Evolutionary conservation across 2,113 vertebrate genomes (phyloP).

Genomic region (Eulemur rufifrons): DNA sequence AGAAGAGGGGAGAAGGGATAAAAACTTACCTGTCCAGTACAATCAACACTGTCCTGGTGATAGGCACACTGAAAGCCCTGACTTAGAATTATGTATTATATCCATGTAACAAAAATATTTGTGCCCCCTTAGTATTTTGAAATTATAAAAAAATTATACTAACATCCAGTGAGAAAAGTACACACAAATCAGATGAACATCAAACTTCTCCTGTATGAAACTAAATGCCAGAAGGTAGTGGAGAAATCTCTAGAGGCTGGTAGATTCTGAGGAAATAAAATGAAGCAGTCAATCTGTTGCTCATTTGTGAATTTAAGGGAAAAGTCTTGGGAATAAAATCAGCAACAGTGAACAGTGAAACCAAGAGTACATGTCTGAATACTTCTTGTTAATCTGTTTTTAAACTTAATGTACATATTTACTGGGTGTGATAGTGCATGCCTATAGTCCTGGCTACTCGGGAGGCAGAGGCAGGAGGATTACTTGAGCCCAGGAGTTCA

Average conservation of each 20-base stretch:
- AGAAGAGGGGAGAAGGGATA: no score
- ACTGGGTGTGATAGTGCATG: background rate
- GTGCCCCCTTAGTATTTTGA: no score
- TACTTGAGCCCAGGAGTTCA: background rate
- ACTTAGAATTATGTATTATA: no score
- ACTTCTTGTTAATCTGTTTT: background rate
- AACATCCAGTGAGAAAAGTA: background rate
- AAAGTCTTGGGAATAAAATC: slow-evolving; percentile 40
- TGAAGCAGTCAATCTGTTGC: background rate
- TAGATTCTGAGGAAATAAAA: slow-evolving; percentile 19
- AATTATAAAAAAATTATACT: background rate
- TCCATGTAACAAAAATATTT: no score
- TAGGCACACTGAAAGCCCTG: no score
- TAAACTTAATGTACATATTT: background rate
- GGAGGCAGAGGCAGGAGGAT: background rate
- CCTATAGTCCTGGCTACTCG: background rate
- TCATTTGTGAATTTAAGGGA: slow-evolving; percentile 20
- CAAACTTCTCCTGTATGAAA: background rate
- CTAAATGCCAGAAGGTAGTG: background rate
- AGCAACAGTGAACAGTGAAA: slow-evolving; percentile 23
- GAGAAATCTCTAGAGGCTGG: background rate
- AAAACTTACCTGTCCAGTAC: no score
- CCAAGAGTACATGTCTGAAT: background rate
- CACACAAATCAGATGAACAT: background rate
- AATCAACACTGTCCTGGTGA: no score